These are phyloP conservation scores for Hyposmocoma kahamanoa DNA, from an alignment of 1,140 invertebrate species.

Conservation along the genomic window DNA sequence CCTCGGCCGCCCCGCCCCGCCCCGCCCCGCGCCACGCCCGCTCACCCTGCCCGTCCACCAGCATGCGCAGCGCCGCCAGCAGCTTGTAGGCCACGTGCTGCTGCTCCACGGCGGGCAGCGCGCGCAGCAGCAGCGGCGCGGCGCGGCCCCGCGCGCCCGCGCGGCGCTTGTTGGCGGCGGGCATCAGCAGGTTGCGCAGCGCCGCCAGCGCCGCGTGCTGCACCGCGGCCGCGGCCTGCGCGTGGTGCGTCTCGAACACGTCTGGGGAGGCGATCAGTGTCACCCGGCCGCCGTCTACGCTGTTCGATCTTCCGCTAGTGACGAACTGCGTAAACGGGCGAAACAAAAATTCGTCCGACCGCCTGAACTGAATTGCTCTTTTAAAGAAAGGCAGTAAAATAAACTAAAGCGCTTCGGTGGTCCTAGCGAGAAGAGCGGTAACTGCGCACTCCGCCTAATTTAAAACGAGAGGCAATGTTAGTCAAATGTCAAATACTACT, in stretches of 20 bases:
- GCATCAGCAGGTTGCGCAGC: constrained; percentile 77
- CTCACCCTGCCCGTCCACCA: constrained; percentile 65
- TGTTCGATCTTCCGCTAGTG: too few species aligned
- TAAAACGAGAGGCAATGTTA: too few species aligned
- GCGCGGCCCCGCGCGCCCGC: constrained; percentile 80
- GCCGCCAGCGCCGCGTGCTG: constrained; percentile 89
- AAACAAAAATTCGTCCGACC: too few species aligned
- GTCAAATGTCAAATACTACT: too few species aligned
- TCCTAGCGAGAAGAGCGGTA: too few species aligned
- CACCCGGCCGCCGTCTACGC: too few species aligned
- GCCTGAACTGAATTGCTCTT: too few species aligned
- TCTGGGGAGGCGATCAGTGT: constrained; percentile 34
- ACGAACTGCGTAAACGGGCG: too few species aligned
- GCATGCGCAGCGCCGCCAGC: constrained; percentile 88
- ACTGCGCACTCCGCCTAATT: too few species aligned
- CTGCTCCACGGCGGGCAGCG: constrained; percentile 82
- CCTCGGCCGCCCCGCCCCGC: constrained; percentile 88
- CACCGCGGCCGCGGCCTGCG: constrained; percentile 63
- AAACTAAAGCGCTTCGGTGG: too few species aligned
- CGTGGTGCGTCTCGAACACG: constrained; percentile 45
- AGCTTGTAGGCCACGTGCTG: constrained; percentile 91
- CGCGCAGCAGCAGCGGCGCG: constrained; percentile 76
- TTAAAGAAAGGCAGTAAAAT: too few species aligned
- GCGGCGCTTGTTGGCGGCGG: constrained; percentile 82
- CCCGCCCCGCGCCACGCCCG: constrained; percentile 84